Conservation (phyloP, 2,797 vertebrate species). For the Leuciscus waleckii region DNA sequence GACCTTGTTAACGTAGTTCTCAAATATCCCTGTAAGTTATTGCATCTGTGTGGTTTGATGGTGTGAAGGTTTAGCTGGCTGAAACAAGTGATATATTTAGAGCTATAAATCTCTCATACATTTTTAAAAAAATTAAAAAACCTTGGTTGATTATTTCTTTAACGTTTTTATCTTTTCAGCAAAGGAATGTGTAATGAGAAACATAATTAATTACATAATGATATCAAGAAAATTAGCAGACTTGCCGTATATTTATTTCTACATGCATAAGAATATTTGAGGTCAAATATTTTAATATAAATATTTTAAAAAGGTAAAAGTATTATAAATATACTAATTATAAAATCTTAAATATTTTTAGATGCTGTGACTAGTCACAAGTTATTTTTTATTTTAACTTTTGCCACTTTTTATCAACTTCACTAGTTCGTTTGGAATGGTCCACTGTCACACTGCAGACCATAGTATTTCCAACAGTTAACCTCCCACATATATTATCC, state of each 20-base stretch:
- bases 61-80: not conserved
- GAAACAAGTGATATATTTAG: not conserved
- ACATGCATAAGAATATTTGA: not conserved
- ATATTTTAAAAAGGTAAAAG: not conserved
- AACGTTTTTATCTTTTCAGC: not conserved
- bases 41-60: not conserved
- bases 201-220: not conserved
- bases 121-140: not conserved
- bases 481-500: not conserved
- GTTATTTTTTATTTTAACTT: not conserved
- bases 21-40: slow-evolving; percentile 2
- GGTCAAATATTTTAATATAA: not conserved
- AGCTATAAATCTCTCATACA: not conserved
- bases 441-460: not conserved
- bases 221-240: not conserved
- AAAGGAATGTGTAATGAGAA: not conserved
- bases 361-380: not conserved
- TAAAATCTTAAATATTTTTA: not conserved
- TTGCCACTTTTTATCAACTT: too few relatives aligned
- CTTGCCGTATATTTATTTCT: not conserved
- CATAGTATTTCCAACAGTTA: not conserved
- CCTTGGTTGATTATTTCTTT: not conserved
- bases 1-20: not conserved
- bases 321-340: not conserved
- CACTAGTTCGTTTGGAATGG: not conserved